Conservation (phyloP, 1,140 invertebrate species). For the Euwallacea fornicatus region DNA sequence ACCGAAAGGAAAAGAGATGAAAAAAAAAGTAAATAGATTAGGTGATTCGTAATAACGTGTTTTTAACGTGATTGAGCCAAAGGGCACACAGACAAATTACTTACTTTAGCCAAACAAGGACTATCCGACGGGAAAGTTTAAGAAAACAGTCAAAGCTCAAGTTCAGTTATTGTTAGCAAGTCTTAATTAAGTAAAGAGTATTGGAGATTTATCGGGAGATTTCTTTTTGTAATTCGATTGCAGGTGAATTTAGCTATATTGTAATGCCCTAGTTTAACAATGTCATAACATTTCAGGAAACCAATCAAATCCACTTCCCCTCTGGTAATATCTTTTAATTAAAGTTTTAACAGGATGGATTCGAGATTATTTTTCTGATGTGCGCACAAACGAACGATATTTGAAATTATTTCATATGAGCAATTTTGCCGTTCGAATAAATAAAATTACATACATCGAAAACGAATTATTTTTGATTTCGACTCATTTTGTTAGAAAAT, state of each 20-base stretch:
- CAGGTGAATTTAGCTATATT: not conserved
- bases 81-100: slow-evolving; percentile 4
- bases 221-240: not conserved
- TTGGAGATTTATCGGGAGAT: not conserved
- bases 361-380: not conserved
- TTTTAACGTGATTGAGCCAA: not conserved
- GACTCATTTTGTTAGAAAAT: not conserved
- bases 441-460: not conserved
- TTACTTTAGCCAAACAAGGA: slow-evolving; percentile 2
- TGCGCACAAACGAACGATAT: not conserved
- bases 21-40: not conserved
- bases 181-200: slow-evolving; percentile 1
- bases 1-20: not conserved
- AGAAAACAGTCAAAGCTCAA: slow-evolving; percentile 4
- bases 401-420: not conserved
- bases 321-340: slow-evolving; percentile 1
- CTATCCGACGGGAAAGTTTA: slow-evolving; percentile 1
- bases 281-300: not conserved
- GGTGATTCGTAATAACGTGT: slow-evolving; percentile 5
- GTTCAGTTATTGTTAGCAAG: slow-evolving; percentile 1
- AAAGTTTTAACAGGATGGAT: not conserved
- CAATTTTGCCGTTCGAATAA: not conserved
- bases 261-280: not conserved
- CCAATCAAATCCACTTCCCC: not conserved
- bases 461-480: not conserved